phyloP scores from a whole-genome alignment of 1,140 invertebrate genomes.

The Drosophila tropicalis region DNA sequence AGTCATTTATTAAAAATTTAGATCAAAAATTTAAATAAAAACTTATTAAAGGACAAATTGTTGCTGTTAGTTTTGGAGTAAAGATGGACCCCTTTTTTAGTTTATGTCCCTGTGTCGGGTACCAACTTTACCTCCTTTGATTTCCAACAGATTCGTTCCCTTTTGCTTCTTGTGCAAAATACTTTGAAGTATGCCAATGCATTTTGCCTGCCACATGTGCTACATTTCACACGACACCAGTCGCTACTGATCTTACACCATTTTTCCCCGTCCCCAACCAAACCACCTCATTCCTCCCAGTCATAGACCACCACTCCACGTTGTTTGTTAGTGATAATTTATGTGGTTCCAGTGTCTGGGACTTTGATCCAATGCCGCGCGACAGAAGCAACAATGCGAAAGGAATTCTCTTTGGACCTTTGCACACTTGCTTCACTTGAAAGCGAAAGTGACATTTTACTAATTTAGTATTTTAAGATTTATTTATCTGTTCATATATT shows the following conservation, averaged over 20 bases:
- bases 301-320: not conserved
- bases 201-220: slow-evolving; percentile 73
- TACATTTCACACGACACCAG: slow-evolving; percentile 60
- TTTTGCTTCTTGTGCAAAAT: slow-evolving; percentile 29
- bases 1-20: no score
- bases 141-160: no score
- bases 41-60: no score
- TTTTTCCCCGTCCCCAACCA: not conserved
- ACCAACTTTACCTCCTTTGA: not conserved
- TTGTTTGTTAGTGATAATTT: slow-evolving; percentile 73
- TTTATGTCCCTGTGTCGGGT: slow-evolving; percentile 5
- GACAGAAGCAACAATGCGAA: slow-evolving; percentile 41
- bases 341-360: slow-evolving; percentile 63
- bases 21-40: no score
- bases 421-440: slow-evolving; percentile 45
- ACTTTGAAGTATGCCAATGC: slow-evolving; percentile 80
- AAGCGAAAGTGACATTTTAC: slow-evolving; percentile 82
- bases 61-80: no score
- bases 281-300: slow-evolving; percentile 5
- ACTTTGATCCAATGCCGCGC: slow-evolving; percentile 62
- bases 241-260: slow-evolving; percentile 19
- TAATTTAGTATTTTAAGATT: slow-evolving; percentile 82
- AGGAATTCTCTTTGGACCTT: slow-evolving; percentile 26
- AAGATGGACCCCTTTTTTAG: not conserved
- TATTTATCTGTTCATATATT: slow-evolving; percentile 41